A percentile compares a stretch with the other conserved stretches of the same genome.
phyloP scores from a whole-genome alignment of 2,797 vertebrate genomes.

The Rallus crepitans region DNA sequence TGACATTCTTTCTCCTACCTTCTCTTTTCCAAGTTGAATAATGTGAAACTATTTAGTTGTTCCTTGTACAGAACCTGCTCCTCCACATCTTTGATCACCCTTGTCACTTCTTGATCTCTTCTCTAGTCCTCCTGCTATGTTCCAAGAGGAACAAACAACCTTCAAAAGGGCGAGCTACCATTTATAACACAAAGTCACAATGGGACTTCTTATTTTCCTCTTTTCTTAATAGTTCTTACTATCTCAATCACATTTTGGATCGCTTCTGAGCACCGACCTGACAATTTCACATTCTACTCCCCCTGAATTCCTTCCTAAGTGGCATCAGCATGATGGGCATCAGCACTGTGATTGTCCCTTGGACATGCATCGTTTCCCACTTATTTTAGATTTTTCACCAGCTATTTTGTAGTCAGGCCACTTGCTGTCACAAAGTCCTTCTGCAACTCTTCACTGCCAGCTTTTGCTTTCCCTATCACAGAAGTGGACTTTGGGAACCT shows the following conservation, averaged over 20 bases:
- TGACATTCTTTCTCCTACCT: neutral
- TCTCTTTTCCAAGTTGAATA: neutral
- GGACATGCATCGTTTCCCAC: neutral
- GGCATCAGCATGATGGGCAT: neutral
- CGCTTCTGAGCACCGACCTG: neutral
- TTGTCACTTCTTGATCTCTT: neutral
- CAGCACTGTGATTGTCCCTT: accelerated
- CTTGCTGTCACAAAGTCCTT: neutral
- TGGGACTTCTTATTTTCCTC: neutral
- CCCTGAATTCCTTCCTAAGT: neutral
- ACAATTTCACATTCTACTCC: accelerated
- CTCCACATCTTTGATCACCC: neutral
- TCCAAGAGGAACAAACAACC: neutral
- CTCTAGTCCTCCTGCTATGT: neutral
- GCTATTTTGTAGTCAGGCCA: neutral
- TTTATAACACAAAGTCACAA: neutral
- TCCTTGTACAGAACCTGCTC: neutral
- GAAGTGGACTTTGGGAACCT: neutral
- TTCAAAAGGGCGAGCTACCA: neutral
- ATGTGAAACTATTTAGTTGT: neutral
- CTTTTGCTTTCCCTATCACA: neutral
- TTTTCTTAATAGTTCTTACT: neutral
- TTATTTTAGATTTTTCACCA: neutral
- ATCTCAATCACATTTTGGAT: neutral
- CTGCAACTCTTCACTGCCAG: neutral